These are phyloP conservation scores for Lordiphosa collinella DNA, from an alignment of 1,140 invertebrate genomes.

Conservation along the genomic window DNA sequence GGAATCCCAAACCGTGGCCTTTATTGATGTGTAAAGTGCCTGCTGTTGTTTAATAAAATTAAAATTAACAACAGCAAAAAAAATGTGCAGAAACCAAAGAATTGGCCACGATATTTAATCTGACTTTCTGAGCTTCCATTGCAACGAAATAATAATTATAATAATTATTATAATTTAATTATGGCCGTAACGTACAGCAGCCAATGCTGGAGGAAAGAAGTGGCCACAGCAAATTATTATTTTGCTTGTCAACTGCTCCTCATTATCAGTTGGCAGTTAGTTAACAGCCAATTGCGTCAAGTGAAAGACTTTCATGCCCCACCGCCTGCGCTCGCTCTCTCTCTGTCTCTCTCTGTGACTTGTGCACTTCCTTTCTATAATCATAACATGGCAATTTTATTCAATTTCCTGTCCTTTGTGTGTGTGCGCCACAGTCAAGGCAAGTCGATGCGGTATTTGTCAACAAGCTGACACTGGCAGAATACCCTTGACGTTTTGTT, in stretches of 20 bases:
- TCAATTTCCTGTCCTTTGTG: slow-evolving; percentile 60
- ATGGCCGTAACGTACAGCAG: too few species aligned
- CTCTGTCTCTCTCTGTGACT: slow-evolving; percentile 10
- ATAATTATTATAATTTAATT: slow-evolving; percentile 4
- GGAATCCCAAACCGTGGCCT: slow-evolving; percentile 6
- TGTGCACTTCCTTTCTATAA: slow-evolving; percentile 45
- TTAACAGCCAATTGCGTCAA: not conserved
- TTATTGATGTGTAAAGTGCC: slow-evolving; percentile 71
- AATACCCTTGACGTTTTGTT: too few species aligned
- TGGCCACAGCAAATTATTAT: slow-evolving; percentile 3
- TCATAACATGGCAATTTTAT: slow-evolving; percentile 61
- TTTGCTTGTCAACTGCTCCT: slow-evolving; percentile 2
- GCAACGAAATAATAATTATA: not conserved
- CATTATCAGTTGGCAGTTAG: slow-evolving; percentile 8
- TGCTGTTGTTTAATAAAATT: slow-evolving; percentile 69
- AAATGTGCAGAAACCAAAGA: slow-evolving; percentile 14
- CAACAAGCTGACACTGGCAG: too few species aligned
- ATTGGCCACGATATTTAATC: slow-evolving; percentile 12
- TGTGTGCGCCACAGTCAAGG: slow-evolving; percentile 9
- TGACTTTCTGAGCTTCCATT: not conserved
- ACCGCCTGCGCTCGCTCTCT: not conserved
- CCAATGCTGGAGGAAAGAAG: too few species aligned
- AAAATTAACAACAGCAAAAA: slow-evolving; percentile 54
- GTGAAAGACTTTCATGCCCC: not conserved
- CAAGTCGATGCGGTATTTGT: not conserved